Evolutionary conservation across 2,113 vertebrate genomes (phyloP), one percentile per base, ranked within the genome.

Genomic region (Ictalurus furcatus): DNA sequence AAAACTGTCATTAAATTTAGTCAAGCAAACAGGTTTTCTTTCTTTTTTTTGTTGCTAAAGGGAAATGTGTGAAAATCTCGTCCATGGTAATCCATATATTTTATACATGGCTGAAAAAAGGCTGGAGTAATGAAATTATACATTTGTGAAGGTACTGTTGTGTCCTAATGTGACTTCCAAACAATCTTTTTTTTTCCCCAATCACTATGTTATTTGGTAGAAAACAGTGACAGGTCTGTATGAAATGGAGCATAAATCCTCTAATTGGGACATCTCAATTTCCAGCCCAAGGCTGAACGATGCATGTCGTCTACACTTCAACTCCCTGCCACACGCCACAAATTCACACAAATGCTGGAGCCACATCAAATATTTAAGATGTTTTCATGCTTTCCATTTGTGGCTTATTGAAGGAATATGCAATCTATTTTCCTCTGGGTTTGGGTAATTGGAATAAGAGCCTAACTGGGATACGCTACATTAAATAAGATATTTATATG

Each of bases 251-350:
- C 44, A 85, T 85, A 85, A 78, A 88, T 48, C 44, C 37, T 54
- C 83, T 88, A 85, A 89, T 89, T 89, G 59, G 83, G 73, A 65
- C 59, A 61, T 89, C 83, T 85, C 67, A 48, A 79, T 85, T 89
- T 52, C n/a, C 48, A 85, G 61, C 88, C 59, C 6, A 17, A 69
- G 59, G 83, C 84, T 80, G 59, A 85, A n/a, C 59, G 65, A 85
- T 79, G 48, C 34, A 85, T 85, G 88, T 76, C 11, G 54, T 56
- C 59, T 85, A 56, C 69, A 74, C 25, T 83, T 83, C 79, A 73
- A 30, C 81, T 63, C 54, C 67, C 54, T 30, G 48, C 65, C 48
- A 40, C 80, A 83, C 25, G 2, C 54, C n/a, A 23, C 34, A 74
- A 61, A 84, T 84, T 71, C n/a, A 69, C 48, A 78, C 83, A 85